Evolutionary conservation across 2,113 vertebrate species (phyloP).

Genomic region (Daubentonia madagascariensis): DNA sequence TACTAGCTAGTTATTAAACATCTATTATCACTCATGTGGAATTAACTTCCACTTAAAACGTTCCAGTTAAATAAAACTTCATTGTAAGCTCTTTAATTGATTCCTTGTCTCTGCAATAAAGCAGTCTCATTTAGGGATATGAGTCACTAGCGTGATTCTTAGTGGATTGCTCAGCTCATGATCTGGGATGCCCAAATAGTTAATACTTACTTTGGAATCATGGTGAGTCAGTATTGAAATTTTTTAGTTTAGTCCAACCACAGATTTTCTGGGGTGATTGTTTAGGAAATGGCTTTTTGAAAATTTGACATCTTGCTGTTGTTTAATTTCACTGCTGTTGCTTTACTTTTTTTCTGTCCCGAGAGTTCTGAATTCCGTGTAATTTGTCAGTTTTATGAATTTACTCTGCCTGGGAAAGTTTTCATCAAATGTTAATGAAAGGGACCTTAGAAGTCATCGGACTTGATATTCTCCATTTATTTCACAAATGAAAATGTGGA

Average conservation of each 20-base stretch:
- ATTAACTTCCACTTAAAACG: conserved; percentile 76
- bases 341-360: conserved; percentile 1
- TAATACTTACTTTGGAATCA: not conserved
- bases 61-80: conserved; percentile 69
- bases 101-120: conserved; percentile 51
- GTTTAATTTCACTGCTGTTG: conserved; percentile 30
- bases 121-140: conserved; percentile 33
- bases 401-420: conserved; percentile 15
- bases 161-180: not conserved
- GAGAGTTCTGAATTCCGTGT: not conserved
- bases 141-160: conserved; percentile 41
- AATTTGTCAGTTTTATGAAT: conserved; percentile 38
- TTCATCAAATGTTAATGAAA: conserved; percentile 26
- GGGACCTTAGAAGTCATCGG: conserved; percentile 14
- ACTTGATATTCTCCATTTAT: conserved; percentile 28
- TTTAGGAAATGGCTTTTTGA: conserved; percentile 40
- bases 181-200: not conserved
- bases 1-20: conserved; percentile 74
- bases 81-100: conserved; percentile 66
- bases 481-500: conserved; percentile 29
- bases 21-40: conserved; percentile 73
- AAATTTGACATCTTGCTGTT: conserved; percentile 16
- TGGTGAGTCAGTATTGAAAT: not conserved
- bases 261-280: not conserved
- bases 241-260: not conserved